Evolutionary conservation across 2,797 vertebrate species (phyloP).

Genomic region (Rhinoraja longicauda): DNA sequence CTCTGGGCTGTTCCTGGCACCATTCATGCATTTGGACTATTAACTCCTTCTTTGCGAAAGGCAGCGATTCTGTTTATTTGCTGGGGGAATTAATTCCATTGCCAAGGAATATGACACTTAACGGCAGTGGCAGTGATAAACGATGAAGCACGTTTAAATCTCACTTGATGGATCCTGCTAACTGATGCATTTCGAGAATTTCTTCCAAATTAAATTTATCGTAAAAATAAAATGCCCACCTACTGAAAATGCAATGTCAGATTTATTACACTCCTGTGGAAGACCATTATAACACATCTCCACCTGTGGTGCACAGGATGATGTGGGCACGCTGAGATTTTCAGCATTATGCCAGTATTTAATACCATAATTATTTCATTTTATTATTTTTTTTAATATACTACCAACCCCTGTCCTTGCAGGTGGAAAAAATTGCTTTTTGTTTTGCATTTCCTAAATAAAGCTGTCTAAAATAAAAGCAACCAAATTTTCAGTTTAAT

Average conservation of each 20-base stretch:
- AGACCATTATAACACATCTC: not conserved
- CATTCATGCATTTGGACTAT: not conserved
- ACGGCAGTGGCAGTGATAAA: not conserved
- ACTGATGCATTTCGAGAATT: not conserved
- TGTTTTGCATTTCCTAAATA: not conserved
- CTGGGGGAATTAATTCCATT: not conserved
- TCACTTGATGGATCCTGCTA: not conserved
- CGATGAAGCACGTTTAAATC: not conserved
- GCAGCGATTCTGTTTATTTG: not conserved
- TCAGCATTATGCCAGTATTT: not conserved
- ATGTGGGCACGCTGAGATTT: not conserved
- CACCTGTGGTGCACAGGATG: not conserved
- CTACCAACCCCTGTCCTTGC: not conserved
- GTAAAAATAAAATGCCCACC: conserved; percentile 23
- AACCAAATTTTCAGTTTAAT: not conserved
- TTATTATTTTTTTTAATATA: not conserved
- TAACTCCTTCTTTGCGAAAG: conserved; percentile 14
- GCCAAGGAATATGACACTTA: not conserved
- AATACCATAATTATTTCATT: not conserved
- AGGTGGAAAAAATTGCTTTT: not conserved
- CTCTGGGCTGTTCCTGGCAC: not conserved
- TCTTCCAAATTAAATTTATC: not conserved
- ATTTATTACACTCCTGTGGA: conserved; percentile 3
- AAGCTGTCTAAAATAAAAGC: not conserved
- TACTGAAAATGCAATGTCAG: not conserved